Evolutionary conservation across 2,888 invertebrate species (phyloP).

Genomic region (Epinotia bilunana): DNA sequence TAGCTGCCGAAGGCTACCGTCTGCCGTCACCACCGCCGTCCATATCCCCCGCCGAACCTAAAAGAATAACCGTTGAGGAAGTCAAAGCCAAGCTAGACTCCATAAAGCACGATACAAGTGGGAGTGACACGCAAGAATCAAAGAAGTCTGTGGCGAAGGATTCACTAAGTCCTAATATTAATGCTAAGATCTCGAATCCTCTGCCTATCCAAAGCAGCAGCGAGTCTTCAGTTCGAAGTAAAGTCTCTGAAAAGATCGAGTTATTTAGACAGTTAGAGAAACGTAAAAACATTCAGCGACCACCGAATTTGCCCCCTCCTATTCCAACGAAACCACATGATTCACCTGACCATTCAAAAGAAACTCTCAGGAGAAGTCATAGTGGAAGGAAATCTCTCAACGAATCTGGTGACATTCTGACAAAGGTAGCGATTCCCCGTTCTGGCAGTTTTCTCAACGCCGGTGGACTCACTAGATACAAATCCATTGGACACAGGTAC

Average conservation of each 20-base stretch:
- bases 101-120: constrained; percentile 75
- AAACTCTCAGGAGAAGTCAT: constrained; percentile 76
- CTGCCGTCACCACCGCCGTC: constrained; percentile 74
- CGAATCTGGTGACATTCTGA: constrained; percentile 91
- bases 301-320: constrained; percentile 79
- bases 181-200: constrained; percentile 56
- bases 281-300: constrained; percentile 77
- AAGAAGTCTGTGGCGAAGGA: constrained; percentile 73
- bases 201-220: constrained; percentile 65
- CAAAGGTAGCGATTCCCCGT: constrained; percentile 93
- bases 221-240: constrained; percentile 78
- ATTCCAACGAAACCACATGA: constrained; percentile 73
- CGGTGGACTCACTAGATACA: constrained; percentile 90
- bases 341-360: constrained; percentile 65
- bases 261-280: constrained; percentile 78
- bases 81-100: constrained; percentile 84
- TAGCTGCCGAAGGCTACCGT: constrained; percentile 82
- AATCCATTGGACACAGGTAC: constrained; percentile 88
- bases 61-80: constrained; percentile 81
- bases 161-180: constrained; percentile 56
- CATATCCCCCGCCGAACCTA: constrained; percentile 69
- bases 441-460: constrained; percentile 94
- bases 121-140: constrained; percentile 82
- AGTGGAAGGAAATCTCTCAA: constrained; percentile 78
- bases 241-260: constrained; percentile 82